A percentile compares a stretch with the other conserved stretches of the same genome.
Evolutionary conservation across 2,113 vertebrate genomes (phyloP).

Genomic region (Garra rufa): DNA sequence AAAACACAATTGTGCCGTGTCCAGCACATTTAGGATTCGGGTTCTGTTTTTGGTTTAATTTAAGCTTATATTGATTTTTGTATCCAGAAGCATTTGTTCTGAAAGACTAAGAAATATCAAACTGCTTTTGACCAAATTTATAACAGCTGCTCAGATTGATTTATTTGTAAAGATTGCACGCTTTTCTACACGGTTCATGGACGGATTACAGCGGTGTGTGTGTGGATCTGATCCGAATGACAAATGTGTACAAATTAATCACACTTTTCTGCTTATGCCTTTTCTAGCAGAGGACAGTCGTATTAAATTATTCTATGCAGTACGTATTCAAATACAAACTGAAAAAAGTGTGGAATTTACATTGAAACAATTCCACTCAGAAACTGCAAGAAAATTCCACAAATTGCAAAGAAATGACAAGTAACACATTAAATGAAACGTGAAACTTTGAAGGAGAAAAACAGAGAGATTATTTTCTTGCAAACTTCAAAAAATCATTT

Average conservation of each 20-base stretch:
- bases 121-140: not conserved
- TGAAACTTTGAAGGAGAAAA: not conserved
- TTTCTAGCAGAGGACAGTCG: not conserved
- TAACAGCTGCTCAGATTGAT: not conserved
- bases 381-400: no score
- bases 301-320: not conserved
- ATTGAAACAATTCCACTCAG: no score
- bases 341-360: no score
- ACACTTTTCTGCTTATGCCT: not conserved
- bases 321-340: not conserved
- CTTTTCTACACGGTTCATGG: not conserved
- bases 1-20: constrained; percentile 31
- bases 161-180: not conserved
- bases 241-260: not conserved
- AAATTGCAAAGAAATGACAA: no score
- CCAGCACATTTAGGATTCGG: constrained; percentile 3
- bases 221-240: not conserved
- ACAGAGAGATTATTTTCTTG: no score
- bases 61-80: not conserved
- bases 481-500: not conserved
- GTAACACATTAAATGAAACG: not conserved
- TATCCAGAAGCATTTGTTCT: not conserved
- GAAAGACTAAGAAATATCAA: no score
- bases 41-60: constrained; percentile 13
- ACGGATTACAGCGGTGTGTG: not conserved